Percentiles rank a stretch among this genome's conserved stretches.
phyloP scores from a whole-genome alignment of 2,888 invertebrate species.

The Limnephilus lunatus region DNA sequence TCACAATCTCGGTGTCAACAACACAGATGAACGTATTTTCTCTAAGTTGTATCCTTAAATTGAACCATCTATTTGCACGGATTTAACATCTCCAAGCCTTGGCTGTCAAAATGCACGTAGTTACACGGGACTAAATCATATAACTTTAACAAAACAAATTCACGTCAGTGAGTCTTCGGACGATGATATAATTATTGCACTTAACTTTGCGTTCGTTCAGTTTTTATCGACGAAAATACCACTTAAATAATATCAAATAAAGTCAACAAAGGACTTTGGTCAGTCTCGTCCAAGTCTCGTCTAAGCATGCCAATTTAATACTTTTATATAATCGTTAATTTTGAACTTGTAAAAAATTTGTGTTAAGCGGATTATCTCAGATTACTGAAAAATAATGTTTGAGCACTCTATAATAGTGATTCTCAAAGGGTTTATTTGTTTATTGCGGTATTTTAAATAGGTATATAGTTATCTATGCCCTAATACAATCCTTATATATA shows the following conservation, averaged over 20 bases:
- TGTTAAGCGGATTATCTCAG: background rate
- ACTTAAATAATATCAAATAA: background rate
- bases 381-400: background rate
- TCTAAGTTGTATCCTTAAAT: too few species aligned
- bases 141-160: background rate
- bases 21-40: background rate
- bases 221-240: background rate
- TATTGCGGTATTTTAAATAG: too few species aligned
- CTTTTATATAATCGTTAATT: background rate
- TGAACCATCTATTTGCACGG: too few species aligned
- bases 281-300: background rate
- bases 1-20: background rate
- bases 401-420: background rate
- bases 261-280: background rate
- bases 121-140: too few species aligned
- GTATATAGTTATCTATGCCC: too few species aligned
- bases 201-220: background rate
- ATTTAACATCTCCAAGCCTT: too few species aligned
- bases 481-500: too few species aligned
- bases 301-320: background rate
- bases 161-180: background rate
- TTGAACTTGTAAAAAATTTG: background rate
- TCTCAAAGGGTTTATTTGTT: background rate
- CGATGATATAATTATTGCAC: background rate
- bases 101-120: too few species aligned